phyloP scores from a whole-genome alignment of 2,888 invertebrate species.

The Trisateles emortualis region DNA sequence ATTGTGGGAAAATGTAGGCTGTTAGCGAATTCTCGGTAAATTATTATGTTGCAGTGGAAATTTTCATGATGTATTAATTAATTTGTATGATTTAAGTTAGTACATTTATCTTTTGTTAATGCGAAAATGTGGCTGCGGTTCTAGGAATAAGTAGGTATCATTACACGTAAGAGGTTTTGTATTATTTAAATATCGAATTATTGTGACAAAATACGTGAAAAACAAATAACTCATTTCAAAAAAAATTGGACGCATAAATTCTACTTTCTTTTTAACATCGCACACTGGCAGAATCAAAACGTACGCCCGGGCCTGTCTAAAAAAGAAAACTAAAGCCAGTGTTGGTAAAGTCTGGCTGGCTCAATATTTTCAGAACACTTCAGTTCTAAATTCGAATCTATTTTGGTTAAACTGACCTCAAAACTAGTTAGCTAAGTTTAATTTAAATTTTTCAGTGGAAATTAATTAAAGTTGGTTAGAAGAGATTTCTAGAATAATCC shows the following conservation, averaged over 20 bases:
- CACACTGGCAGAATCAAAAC: background rate
- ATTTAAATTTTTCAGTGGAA: conserved; percentile 1
- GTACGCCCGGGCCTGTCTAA: background rate
- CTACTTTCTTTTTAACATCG: background rate
- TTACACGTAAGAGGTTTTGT: no score
- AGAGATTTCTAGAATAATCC: background rate
- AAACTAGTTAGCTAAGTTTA: conserved; percentile 16
- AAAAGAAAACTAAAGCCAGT: conserved; percentile 16
- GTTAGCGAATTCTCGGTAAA: background rate
- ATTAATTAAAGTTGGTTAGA: background rate
- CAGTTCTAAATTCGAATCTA: conserved; percentile 37
- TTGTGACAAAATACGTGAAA: background rate
- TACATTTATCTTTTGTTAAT: no score
- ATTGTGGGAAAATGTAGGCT: conserved; percentile 28
- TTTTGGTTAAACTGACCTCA: conserved; percentile 34
- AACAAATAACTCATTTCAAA: background rate
- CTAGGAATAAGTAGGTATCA: no score
- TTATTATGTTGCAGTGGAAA: background rate
- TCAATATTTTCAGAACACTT: conserved; percentile 50
- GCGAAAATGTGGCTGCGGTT: no score
- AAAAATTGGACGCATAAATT: background rate
- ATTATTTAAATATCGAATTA: background rate
- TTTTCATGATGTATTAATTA: background rate
- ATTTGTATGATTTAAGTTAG: no score
- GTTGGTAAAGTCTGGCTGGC: conserved; percentile 11